These are phyloP conservation scores for Tylochromis polylepis DNA, from an alignment of 2,113 vertebrate species.

Conservation along the genomic window DNA sequence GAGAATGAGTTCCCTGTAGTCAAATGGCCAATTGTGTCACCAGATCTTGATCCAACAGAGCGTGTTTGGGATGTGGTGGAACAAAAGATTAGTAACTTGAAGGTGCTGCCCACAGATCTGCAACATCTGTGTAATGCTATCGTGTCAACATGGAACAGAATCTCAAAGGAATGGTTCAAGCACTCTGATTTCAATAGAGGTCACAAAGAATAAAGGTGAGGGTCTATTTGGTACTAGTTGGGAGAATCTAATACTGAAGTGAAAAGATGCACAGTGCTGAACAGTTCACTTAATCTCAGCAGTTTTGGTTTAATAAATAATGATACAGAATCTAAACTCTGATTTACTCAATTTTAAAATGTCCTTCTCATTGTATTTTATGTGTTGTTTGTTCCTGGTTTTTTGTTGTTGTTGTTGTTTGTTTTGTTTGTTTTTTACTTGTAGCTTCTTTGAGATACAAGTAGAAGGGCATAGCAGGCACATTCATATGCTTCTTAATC, in stretches of 20 bases:
- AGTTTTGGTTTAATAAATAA: background rate
- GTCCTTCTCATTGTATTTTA: background rate
- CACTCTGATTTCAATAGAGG: background rate
- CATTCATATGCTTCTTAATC: background rate
- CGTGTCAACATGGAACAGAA: background rate
- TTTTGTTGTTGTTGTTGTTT: background rate
- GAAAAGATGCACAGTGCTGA: background rate
- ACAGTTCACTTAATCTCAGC: background rate
- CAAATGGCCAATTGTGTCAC: background rate
- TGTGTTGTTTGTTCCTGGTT: background rate
- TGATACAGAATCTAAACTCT: background rate
- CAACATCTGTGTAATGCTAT: background rate
- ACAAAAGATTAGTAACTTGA: background rate
- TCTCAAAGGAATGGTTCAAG: background rate
- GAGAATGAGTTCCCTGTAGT: background rate
- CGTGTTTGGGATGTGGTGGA: background rate
- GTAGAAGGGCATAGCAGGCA: background rate
- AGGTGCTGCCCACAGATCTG: background rate
- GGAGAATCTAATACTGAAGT: background rate
- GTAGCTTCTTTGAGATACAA: background rate
- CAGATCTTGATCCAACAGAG: background rate
- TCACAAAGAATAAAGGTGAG: background rate
- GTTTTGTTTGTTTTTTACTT: background rate
- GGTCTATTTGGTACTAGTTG: background rate
- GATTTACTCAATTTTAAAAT: background rate